Evolutionary conservation across 2,113 vertebrate genomes (phyloP).

Genomic region (Irena cyanogastra): DNA sequence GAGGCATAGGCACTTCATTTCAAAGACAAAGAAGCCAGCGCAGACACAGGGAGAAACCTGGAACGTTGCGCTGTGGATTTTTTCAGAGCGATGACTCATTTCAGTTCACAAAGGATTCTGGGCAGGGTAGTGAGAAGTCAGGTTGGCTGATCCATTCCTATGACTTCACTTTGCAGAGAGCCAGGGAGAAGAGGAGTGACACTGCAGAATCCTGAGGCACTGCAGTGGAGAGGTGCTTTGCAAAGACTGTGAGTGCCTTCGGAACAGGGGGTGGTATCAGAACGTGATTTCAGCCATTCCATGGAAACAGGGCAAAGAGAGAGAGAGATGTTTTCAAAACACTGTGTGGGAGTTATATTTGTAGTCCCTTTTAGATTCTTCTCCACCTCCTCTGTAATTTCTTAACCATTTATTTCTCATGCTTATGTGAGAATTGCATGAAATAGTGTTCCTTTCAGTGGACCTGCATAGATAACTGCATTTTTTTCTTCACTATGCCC

Average conservation of each 20-base stretch:
- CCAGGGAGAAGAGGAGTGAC: conserved; percentile 66
- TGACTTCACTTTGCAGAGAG: conserved; percentile 80
- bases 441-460: conserved; percentile 7
- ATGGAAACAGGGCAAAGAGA: conserved; percentile 25
- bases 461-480: background rate
- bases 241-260: conserved; percentile 41
- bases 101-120: conserved; percentile 78
- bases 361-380: conserved; percentile 22
- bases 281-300: background rate
- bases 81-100: conserved; percentile 77
- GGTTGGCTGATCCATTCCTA: conserved; percentile 71
- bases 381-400: conserved; percentile 9
- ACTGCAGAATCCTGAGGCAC: conserved; percentile 72
- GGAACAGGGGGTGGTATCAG: conserved; percentile 34
- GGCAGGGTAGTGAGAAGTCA: conserved; percentile 75
- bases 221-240: conserved; percentile 66
- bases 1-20: conserved; percentile 26
- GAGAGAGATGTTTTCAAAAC: conserved; percentile 10
- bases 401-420: conserved; percentile 38
- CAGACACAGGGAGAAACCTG: conserved; percentile 61
- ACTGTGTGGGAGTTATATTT: conserved; percentile 44
- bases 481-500: background rate
- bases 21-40: conserved; percentile 71
- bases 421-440: conserved; percentile 13
- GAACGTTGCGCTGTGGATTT: conserved; percentile 58